Evolutionary conservation across 1,140 invertebrate genomes (phyloP).

Genomic region (Pentalonia nigronervosa): DNA sequence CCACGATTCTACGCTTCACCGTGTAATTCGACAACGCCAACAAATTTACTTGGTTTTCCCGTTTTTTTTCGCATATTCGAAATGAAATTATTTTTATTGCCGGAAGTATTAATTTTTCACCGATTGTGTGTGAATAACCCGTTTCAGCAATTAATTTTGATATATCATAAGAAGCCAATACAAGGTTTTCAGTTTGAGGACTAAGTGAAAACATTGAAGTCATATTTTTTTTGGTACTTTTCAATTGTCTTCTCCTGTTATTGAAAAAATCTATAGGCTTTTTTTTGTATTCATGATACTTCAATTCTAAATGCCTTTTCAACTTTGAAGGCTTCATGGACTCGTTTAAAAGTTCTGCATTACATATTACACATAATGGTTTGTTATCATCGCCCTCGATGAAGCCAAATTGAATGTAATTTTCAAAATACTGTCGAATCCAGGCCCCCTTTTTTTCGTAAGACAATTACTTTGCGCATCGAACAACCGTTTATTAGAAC

Average conservation of each 20-base stretch:
- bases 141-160: conserved; percentile 30
- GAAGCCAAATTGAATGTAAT: too few species aligned
- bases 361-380: too few species aligned
- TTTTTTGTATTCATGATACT: too few species aligned
- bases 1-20: background rate
- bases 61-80: conserved; percentile 3
- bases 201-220: conserved; percentile 22
- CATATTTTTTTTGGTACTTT: conserved; percentile 7
- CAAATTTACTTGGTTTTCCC: background rate
- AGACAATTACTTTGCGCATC: too few species aligned
- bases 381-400: too few species aligned
- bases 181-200: background rate
- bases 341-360: too few species aligned
- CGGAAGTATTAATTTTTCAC: background rate
- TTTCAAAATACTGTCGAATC: too few species aligned
- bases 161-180: conserved; percentile 27
- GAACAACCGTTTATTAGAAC: too few species aligned
- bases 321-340: too few species aligned
- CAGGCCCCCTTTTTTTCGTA: too few species aligned
- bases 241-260: conserved; percentile 23
- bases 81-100: background rate
- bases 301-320: too few species aligned
- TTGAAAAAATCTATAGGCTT: background rate
- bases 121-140: conserved; percentile 22
- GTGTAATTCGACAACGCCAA: conserved; percentile 21